phyloP scores from a whole-genome alignment of 1,140 invertebrate species.

The Scylla paramamosain region DNA sequence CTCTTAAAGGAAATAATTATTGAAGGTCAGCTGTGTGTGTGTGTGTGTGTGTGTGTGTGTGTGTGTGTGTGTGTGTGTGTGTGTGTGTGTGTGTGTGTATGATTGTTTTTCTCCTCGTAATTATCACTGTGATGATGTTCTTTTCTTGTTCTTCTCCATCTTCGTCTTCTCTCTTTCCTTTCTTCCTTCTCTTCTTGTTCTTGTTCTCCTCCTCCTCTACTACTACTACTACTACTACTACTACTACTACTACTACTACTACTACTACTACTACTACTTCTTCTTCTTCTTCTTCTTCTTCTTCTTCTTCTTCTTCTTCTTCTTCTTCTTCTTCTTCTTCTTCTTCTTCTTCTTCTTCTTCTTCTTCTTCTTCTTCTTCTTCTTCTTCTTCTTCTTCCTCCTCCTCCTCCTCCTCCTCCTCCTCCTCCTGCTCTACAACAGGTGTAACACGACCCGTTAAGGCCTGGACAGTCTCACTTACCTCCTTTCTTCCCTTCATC shows the following conservation, averaged over 20 bases:
- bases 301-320: not conserved
- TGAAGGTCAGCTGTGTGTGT: not conserved
- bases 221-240: not conserved
- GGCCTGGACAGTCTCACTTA: not conserved
- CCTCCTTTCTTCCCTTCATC: not conserved
- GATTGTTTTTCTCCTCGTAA: not conserved
- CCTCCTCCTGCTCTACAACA: not conserved
- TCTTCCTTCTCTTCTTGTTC: not conserved
- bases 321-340: not conserved
- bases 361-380: constrained; percentile 10
- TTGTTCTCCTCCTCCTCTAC: not conserved
- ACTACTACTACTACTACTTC: not conserved
- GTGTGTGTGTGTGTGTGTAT: not conserved
- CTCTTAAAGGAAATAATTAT: not conserved
- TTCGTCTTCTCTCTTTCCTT: not conserved
- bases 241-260: constrained; percentile 7
- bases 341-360: not conserved
- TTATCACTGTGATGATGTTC: not conserved
- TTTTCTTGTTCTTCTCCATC: not conserved
- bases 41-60: not conserved
- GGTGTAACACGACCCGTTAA: not conserved
- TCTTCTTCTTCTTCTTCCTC: not conserved
- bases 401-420: constrained; percentile 21
- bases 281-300: constrained; percentile 13
- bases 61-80: not conserved